phyloP scores from a whole-genome alignment of 2,797 vertebrate species.

The Epinephelus malabaricus region DNA sequence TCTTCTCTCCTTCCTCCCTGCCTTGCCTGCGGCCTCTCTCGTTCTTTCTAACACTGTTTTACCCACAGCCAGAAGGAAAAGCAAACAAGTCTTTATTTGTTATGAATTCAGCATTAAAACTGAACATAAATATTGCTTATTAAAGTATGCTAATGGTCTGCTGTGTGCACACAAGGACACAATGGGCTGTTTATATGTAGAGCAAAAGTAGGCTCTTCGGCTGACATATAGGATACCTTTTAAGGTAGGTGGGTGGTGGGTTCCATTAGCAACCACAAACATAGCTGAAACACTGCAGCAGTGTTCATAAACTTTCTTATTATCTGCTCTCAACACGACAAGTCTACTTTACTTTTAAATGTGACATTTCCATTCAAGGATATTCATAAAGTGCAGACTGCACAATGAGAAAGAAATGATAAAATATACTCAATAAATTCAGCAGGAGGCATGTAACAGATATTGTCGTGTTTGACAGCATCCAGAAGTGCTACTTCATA shows the following conservation, averaged over 20 bases:
- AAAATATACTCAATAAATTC: slow-evolving; percentile 22
- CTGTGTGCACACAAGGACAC: slow-evolving; percentile 36
- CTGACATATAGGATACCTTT: slow-evolving; percentile 51
- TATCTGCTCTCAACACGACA: slow-evolving; percentile 32
- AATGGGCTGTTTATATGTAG: slow-evolving; percentile 35
- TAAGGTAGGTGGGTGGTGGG: slow-evolving; percentile 38
- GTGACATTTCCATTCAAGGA: slow-evolving; percentile 47
- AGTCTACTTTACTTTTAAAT: slow-evolving; percentile 48
- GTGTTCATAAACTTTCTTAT: slow-evolving; percentile 47
- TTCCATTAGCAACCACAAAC: slow-evolving; percentile 47
- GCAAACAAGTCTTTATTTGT: slow-evolving; percentile 53
- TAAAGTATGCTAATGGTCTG: slow-evolving; percentile 56
- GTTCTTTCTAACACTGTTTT: slow-evolving; percentile 49
- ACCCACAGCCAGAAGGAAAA: slow-evolving; percentile 56
- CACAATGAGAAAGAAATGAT: slow-evolving; percentile 31
- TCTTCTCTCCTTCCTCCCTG: slow-evolving; percentile 34
- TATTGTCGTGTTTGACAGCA: slow-evolving; percentile 36
- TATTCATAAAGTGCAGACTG: slow-evolving; percentile 33
- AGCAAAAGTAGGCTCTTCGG: slow-evolving; percentile 35
- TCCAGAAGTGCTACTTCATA: slow-evolving; percentile 17
- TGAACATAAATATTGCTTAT: slow-evolving; percentile 54
- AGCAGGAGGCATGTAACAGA: slow-evolving; percentile 7
- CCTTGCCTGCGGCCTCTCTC: slow-evolving; percentile 57
- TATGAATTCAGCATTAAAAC: slow-evolving; percentile 55
- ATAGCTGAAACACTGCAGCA: slow-evolving; percentile 29